Evolutionary conservation across 2,797 vertebrate genomes (phyloP).

Genomic region (Danio aesculapii): DNA sequence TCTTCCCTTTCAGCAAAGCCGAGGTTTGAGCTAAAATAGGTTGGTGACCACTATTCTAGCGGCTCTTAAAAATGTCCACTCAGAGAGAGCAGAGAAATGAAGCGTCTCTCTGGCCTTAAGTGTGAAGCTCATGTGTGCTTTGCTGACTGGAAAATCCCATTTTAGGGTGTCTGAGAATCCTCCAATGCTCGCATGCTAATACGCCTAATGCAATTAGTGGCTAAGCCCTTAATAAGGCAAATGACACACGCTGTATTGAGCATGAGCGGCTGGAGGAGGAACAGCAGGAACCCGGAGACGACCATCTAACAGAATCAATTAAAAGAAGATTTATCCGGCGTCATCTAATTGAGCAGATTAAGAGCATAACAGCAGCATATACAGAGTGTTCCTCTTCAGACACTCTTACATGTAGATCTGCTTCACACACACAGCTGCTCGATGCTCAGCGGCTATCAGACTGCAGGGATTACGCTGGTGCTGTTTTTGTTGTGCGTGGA

Average conservation of each 20-base stretch:
- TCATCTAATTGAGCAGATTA: constrained; percentile 71
- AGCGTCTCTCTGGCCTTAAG: constrained; percentile 15
- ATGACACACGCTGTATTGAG: constrained; percentile 63
- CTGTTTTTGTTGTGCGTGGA: background rate
- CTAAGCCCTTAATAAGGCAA: constrained; percentile 72
- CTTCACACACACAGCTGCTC: background rate
- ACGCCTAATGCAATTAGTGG: constrained; percentile 74
- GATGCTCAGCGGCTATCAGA: background rate
- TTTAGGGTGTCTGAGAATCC: constrained; percentile 57
- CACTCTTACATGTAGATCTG: background rate
- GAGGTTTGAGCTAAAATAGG: too few relatives aligned
- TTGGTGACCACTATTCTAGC: too few relatives aligned
- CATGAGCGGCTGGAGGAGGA: constrained; percentile 21
- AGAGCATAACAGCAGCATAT: constrained; percentile 52
- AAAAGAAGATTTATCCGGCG: constrained; percentile 76
- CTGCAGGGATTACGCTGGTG: background rate
- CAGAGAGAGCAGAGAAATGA: constrained; percentile 1
- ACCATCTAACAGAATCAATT: constrained; percentile 68
- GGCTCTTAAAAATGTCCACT: background rate
- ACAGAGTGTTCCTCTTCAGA: constrained; percentile 13
- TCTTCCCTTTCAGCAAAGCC: too few relatives aligned
- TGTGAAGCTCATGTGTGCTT: constrained; percentile 54
- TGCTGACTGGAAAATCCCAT: constrained; percentile 68
- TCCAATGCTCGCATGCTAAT: constrained; percentile 42
- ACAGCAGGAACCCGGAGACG: background rate